Conservation (phyloP, 2,797 vertebrate species). For the Babyrousa celebensis region DNA sequence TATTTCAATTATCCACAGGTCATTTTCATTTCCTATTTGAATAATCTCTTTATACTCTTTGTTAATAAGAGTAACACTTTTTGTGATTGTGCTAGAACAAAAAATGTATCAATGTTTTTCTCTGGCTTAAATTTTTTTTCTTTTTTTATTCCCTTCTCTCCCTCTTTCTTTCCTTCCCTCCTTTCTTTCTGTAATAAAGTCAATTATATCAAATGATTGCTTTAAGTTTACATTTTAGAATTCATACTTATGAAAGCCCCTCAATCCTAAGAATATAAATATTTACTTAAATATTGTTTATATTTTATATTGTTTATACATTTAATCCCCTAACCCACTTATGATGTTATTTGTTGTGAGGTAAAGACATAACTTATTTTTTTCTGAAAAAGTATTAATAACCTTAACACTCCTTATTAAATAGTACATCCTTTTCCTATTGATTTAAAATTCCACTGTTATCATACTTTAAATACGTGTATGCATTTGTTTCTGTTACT, state of each 20-base stretch:
- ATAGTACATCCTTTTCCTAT: neutral
- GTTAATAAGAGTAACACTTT: neutral
- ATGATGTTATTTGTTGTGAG: neutral
- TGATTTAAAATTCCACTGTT: constrained; percentile 8
- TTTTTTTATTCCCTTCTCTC: too few species aligned
- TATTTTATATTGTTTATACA: constrained; percentile 13
- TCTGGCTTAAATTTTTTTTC: neutral
- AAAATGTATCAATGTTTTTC: neutral
- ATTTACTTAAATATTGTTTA: constrained; percentile 35
- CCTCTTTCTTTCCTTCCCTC: neutral
- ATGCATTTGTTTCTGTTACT: constrained; percentile 4
- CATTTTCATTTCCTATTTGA: constrained; percentile 2
- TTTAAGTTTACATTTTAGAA: constrained; percentile 13
- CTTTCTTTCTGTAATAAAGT: neutral
- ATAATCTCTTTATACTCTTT: neutral
- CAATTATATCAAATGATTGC: neutral
- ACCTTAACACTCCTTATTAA: neutral
- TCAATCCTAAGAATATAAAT: neutral
- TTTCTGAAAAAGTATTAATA: neutral
- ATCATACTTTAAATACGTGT: neutral
- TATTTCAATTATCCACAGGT: neutral
- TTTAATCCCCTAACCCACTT: neutral
- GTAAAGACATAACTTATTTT: neutral
- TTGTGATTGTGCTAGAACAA: neutral
- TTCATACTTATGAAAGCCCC: neutral